A percentile compares a stretch with the other conserved stretches of the same genome.
Conservation (phyloP, 2,113 vertebrate genomes). For the Nothobranchius kuhntae region DNA sequence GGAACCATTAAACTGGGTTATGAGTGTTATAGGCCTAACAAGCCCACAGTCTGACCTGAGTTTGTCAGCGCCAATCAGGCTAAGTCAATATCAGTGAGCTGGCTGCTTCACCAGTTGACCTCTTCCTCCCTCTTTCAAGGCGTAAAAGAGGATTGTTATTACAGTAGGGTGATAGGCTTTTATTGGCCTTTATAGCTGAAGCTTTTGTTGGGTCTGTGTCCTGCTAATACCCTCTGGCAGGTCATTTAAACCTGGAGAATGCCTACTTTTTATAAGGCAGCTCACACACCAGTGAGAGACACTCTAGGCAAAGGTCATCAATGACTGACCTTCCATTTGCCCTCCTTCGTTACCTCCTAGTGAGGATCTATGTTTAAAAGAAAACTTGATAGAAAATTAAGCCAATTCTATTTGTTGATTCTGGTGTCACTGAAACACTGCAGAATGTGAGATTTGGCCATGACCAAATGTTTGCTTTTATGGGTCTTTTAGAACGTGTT, state of each 20-base stretch:
- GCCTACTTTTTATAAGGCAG: slow-evolving; percentile 75
- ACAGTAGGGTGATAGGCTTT: slow-evolving; percentile 80
- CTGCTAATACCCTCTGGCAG: slow-evolving; percentile 77
- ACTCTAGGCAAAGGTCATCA: slow-evolving; percentile 62
- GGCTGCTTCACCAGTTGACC: slow-evolving; percentile 76
- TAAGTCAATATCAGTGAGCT: slow-evolving; percentile 79
- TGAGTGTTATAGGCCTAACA: slow-evolving; percentile 73
- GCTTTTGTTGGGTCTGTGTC: slow-evolving; percentile 77
- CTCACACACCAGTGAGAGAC: slow-evolving; percentile 71
- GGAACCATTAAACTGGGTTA: slow-evolving; percentile 75
- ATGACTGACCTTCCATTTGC: slow-evolving; percentile 68
- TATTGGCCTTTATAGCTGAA: slow-evolving; percentile 78
- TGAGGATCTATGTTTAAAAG: not conserved
- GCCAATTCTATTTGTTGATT: not conserved
- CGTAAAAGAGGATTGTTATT: slow-evolving; percentile 76
- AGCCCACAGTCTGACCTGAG: slow-evolving; percentile 72
- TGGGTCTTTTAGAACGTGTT: slow-evolving; percentile 52
- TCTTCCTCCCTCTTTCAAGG: slow-evolving; percentile 70
- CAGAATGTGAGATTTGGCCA: slow-evolving; percentile 9
- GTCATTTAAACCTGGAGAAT: slow-evolving; percentile 79
- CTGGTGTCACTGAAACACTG: not conserved
- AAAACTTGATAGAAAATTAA: slow-evolving; percentile 21
- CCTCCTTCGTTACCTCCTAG: slow-evolving; percentile 13
- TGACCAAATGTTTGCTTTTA: slow-evolving; percentile 26
- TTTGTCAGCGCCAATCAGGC: slow-evolving; percentile 72